Percentiles rank a stretch among this genome's conserved stretches.
Evolutionary conservation across 2,797 vertebrate genomes (phyloP).

Genomic region (Rhadinocentrus ornatus): DNA sequence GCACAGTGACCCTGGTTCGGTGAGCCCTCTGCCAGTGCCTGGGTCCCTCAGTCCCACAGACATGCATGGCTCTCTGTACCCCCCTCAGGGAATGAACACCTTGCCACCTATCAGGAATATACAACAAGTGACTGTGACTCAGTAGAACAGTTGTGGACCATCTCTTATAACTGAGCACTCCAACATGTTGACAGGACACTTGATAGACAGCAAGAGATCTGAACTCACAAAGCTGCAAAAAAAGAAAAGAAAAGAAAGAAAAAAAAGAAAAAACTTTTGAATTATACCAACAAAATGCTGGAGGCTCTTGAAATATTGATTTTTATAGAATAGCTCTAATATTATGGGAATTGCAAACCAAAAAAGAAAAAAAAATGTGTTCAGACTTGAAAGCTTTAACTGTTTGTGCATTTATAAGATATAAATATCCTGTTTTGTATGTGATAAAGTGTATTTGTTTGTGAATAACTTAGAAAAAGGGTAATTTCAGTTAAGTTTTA

Average conservation of each 20-base stretch:
- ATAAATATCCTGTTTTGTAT: slow-evolving; percentile 83
- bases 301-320: slow-evolving; percentile 84
- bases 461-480: slow-evolving; percentile 76
- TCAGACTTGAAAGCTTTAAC: slow-evolving; percentile 77
- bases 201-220: slow-evolving; percentile 59
- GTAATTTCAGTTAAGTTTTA: slow-evolving; percentile 62
- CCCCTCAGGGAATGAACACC: slow-evolving; percentile 84
- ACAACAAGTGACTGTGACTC: slow-evolving; percentile 89
- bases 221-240: slow-evolving; percentile 66
- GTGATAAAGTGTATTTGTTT: slow-evolving; percentile 78
- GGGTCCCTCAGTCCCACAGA: slow-evolving; percentile 89
- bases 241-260: background rate
- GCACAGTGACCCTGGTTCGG: slow-evolving; percentile 93
- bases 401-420: slow-evolving; percentile 83
- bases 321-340: slow-evolving; percentile 85
- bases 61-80: slow-evolving; percentile 87
- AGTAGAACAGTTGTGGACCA: slow-evolving; percentile 77
- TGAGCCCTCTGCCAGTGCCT: slow-evolving; percentile 88
- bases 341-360: slow-evolving; percentile 45
- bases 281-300: slow-evolving; percentile 75
- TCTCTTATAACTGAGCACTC: slow-evolving; percentile 84
- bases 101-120: slow-evolving; percentile 90
- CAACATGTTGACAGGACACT: slow-evolving; percentile 76
- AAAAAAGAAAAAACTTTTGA: slow-evolving; percentile 52
- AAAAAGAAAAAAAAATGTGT: slow-evolving; percentile 68